Conservation (phyloP, 2,797 vertebrate species). For the Muscicapa comitata region DNA sequence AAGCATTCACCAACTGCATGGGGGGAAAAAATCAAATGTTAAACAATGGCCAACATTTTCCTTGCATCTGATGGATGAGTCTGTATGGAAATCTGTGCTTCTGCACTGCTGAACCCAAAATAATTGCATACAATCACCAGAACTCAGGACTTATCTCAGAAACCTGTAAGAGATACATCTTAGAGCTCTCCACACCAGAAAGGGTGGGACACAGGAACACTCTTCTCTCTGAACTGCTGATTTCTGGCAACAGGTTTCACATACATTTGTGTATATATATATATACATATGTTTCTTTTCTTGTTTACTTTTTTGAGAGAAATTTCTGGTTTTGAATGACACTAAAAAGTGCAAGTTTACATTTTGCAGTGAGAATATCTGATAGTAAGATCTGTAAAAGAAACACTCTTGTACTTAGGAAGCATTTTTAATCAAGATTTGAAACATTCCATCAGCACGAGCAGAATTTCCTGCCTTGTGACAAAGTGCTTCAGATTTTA, state of each 20-base stretch:
- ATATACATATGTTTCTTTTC: neutral
- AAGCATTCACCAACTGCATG: neutral
- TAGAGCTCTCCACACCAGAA: neutral
- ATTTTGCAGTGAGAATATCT: neutral
- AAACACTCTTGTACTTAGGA: neutral
- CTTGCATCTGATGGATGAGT: neutral
- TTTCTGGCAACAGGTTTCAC: neutral
- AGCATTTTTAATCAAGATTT: neutral
- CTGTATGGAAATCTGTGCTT: neutral
- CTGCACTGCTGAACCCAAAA: neutral
- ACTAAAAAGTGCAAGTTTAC: neutral
- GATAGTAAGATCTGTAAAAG: neutral
- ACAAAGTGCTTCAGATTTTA: neutral
- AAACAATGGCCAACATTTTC: neutral
- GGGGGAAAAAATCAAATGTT: too few species aligned
- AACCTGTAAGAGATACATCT: neutral
- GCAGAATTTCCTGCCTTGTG: neutral
- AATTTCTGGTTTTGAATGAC: neutral
- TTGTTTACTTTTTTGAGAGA: neutral
- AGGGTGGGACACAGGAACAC: neutral
- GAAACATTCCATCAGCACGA: neutral
- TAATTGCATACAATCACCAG: neutral
- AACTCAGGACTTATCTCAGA: neutral
- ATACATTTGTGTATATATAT: accelerated
- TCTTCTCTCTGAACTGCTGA: neutral